phyloP scores from a whole-genome alignment of 2,797 vertebrate genomes.

The Leptodactylus fallax region DNA sequence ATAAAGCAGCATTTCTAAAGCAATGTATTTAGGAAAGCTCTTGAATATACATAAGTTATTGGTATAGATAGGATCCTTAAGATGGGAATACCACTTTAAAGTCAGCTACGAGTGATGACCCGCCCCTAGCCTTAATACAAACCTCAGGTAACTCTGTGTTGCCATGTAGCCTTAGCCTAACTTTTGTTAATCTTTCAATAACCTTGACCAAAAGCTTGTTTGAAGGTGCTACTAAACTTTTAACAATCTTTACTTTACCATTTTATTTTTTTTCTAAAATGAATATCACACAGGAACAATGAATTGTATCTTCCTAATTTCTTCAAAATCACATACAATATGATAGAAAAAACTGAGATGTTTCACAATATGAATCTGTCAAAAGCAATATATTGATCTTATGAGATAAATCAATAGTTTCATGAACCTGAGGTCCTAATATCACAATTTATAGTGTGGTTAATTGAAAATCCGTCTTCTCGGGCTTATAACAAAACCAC shows the following conservation, averaged over 20 bases:
- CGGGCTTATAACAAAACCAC: not conserved
- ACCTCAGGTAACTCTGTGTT: not conserved
- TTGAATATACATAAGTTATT: too few relatives aligned
- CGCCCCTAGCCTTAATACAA: too few relatives aligned
- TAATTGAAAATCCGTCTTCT: slow-evolving; percentile 2
- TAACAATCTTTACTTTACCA: not conserved
- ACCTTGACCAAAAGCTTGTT: not conserved
- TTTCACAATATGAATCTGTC: not conserved
- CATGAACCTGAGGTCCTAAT: not conserved
- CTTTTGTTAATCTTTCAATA: not conserved
- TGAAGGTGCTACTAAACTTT: not conserved
- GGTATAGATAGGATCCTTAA: too few relatives aligned
- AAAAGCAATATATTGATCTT: slow-evolving; percentile 19
- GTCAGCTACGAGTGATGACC: too few relatives aligned
- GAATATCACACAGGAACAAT: not conserved
- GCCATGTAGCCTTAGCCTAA: not conserved
- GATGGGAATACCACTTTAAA: too few relatives aligned
- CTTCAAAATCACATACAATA: not conserved
- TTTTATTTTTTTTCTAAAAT: not conserved
- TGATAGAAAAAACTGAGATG: not conserved
- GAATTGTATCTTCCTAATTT: not conserved
- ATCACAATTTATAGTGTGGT: slow-evolving; percentile 10
- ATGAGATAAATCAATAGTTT: not conserved
- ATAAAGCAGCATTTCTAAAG: too few relatives aligned
- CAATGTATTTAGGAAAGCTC: too few relatives aligned